These are phyloP conservation scores for Cyclophora albipunctata DNA, from an alignment of 2,888 invertebrate genomes.

Conservation along the genomic window DNA sequence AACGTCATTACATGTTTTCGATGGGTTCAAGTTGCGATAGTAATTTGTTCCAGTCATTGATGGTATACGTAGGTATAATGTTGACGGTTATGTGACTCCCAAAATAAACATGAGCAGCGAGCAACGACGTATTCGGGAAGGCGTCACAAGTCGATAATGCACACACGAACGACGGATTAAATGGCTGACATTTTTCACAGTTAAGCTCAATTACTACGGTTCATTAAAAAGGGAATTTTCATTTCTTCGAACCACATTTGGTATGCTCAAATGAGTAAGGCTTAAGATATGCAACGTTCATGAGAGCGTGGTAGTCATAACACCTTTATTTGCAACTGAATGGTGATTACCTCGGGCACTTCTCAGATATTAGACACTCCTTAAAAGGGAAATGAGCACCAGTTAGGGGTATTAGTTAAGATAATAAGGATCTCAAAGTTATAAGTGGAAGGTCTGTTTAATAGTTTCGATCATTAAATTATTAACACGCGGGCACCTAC, in stretches of 20 bases:
- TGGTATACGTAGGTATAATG: too few relatives aligned
- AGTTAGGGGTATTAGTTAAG: too few relatives aligned
- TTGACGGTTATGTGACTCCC: constrained; percentile 20
- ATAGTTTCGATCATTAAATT: too few relatives aligned
- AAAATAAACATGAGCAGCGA: constrained; percentile 62
- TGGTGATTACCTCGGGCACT: background rate
- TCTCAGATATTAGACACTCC: too few relatives aligned
- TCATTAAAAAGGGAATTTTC: constrained; percentile 26
- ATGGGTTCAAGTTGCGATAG: too few relatives aligned
- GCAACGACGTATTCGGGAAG: constrained; percentile 49
- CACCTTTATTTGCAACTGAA: constrained; percentile 17
- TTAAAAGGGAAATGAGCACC: too few relatives aligned
- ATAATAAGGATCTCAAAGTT: too few relatives aligned
- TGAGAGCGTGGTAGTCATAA: constrained; percentile 3
- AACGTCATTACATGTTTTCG: too few relatives aligned
- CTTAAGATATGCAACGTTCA: constrained; percentile 6
- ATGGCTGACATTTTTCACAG: constrained; percentile 39
- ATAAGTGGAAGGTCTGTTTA: too few relatives aligned
- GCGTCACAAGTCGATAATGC: constrained; percentile 47
- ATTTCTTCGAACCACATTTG: constrained; percentile 10
- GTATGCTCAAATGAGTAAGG: constrained; percentile 5
- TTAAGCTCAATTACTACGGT: constrained; percentile 35
- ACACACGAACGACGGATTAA: constrained; percentile 38
- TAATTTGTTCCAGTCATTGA: too few relatives aligned
- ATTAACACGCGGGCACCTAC: too few relatives aligned